phyloP scores from a whole-genome alignment of 2,888 invertebrate genomes.

The Keiferia lycopersicella region DNA sequence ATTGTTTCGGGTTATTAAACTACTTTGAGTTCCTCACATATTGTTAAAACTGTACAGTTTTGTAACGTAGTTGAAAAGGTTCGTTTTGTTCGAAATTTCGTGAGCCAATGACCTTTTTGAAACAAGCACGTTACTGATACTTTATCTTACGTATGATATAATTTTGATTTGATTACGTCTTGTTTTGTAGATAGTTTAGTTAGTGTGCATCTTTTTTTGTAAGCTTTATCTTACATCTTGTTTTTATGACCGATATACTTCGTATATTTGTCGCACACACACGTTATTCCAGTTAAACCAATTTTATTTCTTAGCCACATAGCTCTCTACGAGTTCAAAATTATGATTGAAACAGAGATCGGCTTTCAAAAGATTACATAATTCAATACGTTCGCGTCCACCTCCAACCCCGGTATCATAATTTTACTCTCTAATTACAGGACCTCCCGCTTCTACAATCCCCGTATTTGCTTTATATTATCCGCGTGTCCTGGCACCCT shows the following conservation, averaged over 20 bases:
- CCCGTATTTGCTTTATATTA: slow-evolving; percentile 19
- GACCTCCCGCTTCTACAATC: slow-evolving; percentile 3
- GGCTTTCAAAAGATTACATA: not conserved
- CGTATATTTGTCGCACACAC: not conserved
- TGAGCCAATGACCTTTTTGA: slow-evolving; percentile 1
- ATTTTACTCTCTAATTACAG: slow-evolving; percentile 18
- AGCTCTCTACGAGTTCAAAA: not conserved
- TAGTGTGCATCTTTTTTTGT: no score
- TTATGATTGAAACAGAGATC: not conserved
- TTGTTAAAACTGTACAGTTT: slow-evolving; percentile 7
- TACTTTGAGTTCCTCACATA: slow-evolving; percentile 32
- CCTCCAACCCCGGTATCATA: slow-evolving; percentile 2
- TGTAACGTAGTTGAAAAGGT: not conserved
- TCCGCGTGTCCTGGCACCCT: slow-evolving; percentile 25
- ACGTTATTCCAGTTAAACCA: no score
- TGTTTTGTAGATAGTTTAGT: slow-evolving; percentile 2
- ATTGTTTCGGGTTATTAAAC: slow-evolving; percentile 40
- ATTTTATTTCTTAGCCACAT: not conserved
- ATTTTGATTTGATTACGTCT: not conserved
- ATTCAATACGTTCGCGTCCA: not conserved
- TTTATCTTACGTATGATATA: not conserved
- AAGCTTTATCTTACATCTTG: not conserved
- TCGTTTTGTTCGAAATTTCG: not conserved
- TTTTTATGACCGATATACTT: not conserved
- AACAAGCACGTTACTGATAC: not conserved